Percentiles rank a stretch among this genome's conserved stretches.
Conservation (phyloP, 2,113 vertebrate species). For the Gasterosteus nipponicus region DNA sequence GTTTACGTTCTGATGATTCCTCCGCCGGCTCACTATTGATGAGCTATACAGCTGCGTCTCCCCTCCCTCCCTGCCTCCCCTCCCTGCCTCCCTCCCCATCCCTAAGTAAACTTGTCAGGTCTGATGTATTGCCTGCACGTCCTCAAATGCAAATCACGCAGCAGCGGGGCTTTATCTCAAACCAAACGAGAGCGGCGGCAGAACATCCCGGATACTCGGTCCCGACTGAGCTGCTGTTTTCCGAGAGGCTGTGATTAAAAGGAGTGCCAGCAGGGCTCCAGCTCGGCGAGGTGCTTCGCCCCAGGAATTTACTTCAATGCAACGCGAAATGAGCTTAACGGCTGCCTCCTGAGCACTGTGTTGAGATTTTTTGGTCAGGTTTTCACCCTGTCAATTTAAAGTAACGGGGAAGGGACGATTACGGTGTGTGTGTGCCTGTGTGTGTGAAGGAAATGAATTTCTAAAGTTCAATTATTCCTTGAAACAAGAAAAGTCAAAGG, state of each 20-base stretch:
- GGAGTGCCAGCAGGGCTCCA: constrained; percentile 18
- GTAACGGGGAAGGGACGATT: neutral
- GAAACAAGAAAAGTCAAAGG: neutral
- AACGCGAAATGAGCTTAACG: constrained; percentile 35
- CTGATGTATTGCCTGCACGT: constrained; percentile 65
- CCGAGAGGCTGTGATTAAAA: constrained; percentile 57
- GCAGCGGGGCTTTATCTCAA: constrained; percentile 59
- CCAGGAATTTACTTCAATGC: constrained; percentile 43
- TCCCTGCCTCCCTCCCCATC: no score
- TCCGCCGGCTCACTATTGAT: constrained; percentile 63
- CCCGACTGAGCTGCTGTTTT: constrained; percentile 44
- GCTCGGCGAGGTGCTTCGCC: constrained; percentile 7
- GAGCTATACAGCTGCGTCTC: constrained; percentile 28
- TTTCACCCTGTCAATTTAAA: constrained; percentile 23
- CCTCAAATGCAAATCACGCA: constrained; percentile 66
- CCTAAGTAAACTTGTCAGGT: constrained; percentile 70
- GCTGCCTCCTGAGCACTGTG: constrained; percentile 19
- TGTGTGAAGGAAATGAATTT: neutral
- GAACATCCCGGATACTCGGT: constrained; percentile 47
- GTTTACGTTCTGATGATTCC: constrained; percentile 30
- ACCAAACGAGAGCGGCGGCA: constrained; percentile 59
- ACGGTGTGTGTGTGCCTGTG: neutral
- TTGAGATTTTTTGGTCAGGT: constrained; percentile 20
- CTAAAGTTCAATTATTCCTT: neutral
- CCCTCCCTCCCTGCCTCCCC: neutral